Percentiles rank a stretch among this genome's conserved stretches.
These are phyloP conservation scores for Drosophila repletoides DNA, from an alignment of 1,140 invertebrate genomes.

Conservation along the genomic window DNA sequence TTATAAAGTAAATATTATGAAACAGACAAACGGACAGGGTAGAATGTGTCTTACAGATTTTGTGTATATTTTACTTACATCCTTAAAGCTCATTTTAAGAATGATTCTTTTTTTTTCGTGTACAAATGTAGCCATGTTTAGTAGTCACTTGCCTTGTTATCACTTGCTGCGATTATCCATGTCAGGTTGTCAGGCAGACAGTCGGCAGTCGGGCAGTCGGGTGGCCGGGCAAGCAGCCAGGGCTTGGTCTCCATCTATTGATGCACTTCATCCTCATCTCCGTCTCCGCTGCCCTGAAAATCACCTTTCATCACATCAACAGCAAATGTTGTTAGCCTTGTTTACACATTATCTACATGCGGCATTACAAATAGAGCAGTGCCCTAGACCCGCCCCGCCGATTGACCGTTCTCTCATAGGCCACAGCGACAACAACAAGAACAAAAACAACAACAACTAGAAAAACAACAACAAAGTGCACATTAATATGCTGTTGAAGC, in stretches of 20 bases:
- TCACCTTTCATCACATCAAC: slow-evolving; percentile 15
- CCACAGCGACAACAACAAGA: slow-evolving; percentile 6
- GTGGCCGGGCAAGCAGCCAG: no score
- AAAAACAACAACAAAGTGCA: slow-evolving; percentile 14
- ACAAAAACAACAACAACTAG: not conserved
- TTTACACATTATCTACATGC: slow-evolving; percentile 72
- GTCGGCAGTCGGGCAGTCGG: no score
- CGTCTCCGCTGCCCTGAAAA: not conserved
- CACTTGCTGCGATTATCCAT: slow-evolving; percentile 14
- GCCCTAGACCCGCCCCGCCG: not conserved
- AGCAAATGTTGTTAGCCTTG: slow-evolving; percentile 53
- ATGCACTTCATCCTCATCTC: not conserved
- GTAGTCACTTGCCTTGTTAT: slow-evolving; percentile 24
- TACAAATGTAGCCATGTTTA: no score
- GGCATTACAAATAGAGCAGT: slow-evolving; percentile 19
- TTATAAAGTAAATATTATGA: no score
- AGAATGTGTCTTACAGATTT: no score
- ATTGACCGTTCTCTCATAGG: not conserved
- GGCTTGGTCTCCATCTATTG: not conserved
- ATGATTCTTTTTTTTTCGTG: no score
- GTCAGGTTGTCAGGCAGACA: no score
- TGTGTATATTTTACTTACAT: no score
- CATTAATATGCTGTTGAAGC: slow-evolving; percentile 62
- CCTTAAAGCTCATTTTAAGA: no score
- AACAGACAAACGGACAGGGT: no score